Evolutionary conservation across 92 coral and sea anemone species (phyloP).

Genomic region (Palythoa heliodiscus): DNA sequence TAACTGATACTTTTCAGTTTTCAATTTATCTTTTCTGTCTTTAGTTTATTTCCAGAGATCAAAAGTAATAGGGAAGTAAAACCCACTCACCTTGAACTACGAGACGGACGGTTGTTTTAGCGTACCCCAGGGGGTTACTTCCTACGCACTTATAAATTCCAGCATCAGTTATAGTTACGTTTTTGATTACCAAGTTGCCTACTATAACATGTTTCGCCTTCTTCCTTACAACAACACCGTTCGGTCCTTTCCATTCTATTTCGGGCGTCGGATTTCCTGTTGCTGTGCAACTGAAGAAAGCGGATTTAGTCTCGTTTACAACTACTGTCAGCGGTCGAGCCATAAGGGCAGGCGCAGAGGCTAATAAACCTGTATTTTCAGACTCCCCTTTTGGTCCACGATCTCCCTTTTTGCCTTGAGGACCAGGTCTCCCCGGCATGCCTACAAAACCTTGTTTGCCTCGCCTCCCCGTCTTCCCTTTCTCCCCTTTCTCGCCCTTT

Average conservation of each 20-base stretch:
- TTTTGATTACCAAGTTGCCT: conserved; percentile 10
- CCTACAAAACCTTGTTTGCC: conserved; percentile 34
- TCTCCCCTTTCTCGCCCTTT: conserved; percentile 29
- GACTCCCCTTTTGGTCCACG: conserved; percentile 28
- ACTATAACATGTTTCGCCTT: neutral
- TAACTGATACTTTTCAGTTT: no score
- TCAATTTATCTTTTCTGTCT: no score
- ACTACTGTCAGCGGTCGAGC: conserved; percentile 10
- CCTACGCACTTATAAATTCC: conserved; percentile 16
- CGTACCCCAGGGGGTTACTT: conserved; percentile 3
- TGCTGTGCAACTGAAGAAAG: conserved; percentile 28
- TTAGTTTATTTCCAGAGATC: neutral
- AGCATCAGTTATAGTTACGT: conserved; percentile 2
- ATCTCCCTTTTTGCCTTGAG: conserved; percentile 10
- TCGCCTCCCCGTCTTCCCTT: conserved; percentile 21
- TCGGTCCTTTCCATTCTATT: conserved; percentile 12
- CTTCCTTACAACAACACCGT: neutral
- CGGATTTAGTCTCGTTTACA: conserved; percentile 30
- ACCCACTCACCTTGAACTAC: conserved; percentile 21
- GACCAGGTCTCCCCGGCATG: conserved; percentile 31
- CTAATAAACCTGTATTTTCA: conserved; percentile 17
- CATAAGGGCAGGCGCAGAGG: conserved; percentile 27
- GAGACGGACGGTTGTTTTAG: conserved; percentile 14
- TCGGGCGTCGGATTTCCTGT: conserved; percentile 19
- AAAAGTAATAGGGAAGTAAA: neutral